phyloP scores from a whole-genome alignment of 2,888 invertebrate species.

The Icerya purchasi region DNA sequence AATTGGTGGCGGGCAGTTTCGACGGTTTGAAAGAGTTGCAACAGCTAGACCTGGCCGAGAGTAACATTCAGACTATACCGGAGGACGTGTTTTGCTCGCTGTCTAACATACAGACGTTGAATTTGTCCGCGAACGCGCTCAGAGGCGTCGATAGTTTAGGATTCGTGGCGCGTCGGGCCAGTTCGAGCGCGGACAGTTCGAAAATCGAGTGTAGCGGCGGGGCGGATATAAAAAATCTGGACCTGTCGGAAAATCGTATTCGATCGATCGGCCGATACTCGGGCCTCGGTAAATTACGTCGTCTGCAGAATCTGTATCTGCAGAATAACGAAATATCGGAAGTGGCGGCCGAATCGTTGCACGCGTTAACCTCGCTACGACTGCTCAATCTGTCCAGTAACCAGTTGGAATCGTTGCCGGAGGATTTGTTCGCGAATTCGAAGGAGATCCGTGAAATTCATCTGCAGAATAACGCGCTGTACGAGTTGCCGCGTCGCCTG shows the following conservation, averaged over 20 bases:
- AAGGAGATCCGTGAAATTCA: conserved; percentile 63
- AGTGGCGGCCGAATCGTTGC: conserved; percentile 55
- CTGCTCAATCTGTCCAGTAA: conserved; percentile 73
- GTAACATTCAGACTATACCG: conserved; percentile 60
- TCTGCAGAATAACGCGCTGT: conserved; percentile 63
- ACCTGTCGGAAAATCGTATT: conserved; percentile 61
- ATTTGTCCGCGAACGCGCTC: conserved; percentile 65
- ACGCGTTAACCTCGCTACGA: conserved; percentile 53
- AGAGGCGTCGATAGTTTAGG: conserved; percentile 55
- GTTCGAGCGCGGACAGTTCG: conserved; percentile 28
- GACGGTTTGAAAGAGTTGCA: conserved; percentile 58
- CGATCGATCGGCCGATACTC: conserved; percentile 41
- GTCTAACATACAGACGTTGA: conserved; percentile 55
- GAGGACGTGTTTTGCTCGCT: conserved; percentile 58
- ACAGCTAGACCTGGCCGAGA: conserved; percentile 55
- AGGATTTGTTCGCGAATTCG: conserved; percentile 57
- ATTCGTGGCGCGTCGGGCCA: conserved; percentile 39
- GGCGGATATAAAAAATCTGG: conserved; percentile 49
- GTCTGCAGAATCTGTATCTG: conserved; percentile 55
- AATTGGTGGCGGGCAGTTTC: conserved; percentile 46
- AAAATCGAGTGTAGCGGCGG: conserved; percentile 35
- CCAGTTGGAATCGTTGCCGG: conserved; percentile 54
- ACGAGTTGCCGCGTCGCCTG: conserved; percentile 57
- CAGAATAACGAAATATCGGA: conserved; percentile 65
- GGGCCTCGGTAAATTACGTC: conserved; percentile 49